Evolutionary conservation across 1,140 invertebrate species (phyloP), one percentile per base, ranked within the genome.

Genomic region (Proales similis): DNA sequence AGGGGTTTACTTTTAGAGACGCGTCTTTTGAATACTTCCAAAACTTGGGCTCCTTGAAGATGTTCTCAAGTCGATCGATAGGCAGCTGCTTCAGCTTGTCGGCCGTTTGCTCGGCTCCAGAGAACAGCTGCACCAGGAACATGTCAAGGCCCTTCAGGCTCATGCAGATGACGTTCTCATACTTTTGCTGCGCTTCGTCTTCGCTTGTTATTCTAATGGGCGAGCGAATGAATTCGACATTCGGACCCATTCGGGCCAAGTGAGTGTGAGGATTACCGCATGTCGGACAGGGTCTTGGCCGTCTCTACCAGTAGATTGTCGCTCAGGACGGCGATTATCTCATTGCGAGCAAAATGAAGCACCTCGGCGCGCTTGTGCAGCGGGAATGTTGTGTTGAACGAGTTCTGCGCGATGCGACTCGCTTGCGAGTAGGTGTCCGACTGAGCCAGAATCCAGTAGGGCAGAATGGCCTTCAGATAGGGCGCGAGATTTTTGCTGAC

Each of bases 361-460:
- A 84, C 86, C 69, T 85, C 83, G 11, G 79, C 72, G 32, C 84
- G 72, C 72, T 88, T 86, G 9, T 80, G 77, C 7, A 60, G 32
- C 45, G 85, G 82, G 74, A 90, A 90, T 7, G 84, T 83, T 39
- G 79, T 78, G 72, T 72, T 65, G 64, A 79, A 88, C n/a, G 84
- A 80, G 66, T 79, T 76, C 17, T 70, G 75, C 17, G 88, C 88
- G 64, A 83, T 81, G 64, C 80, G 81, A 4, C 86, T 84, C 14
- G 86, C 86, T 2, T 85, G 85, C 9, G 85, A 79, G 74, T 88
- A 86, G 5, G 82, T 82, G 68, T 92, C 89, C 74, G 82, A 86
- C 68, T 86, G 85, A 17, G 84, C 82, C 3, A 84, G 79, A 65
- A 89, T 80, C 75, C 76, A 78, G 9, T 66, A 66, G 12, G 76